Base-by-base conservation (phyloP, 2,113 vertebrate genomes). In the Melanocharis versteri region DNA sequence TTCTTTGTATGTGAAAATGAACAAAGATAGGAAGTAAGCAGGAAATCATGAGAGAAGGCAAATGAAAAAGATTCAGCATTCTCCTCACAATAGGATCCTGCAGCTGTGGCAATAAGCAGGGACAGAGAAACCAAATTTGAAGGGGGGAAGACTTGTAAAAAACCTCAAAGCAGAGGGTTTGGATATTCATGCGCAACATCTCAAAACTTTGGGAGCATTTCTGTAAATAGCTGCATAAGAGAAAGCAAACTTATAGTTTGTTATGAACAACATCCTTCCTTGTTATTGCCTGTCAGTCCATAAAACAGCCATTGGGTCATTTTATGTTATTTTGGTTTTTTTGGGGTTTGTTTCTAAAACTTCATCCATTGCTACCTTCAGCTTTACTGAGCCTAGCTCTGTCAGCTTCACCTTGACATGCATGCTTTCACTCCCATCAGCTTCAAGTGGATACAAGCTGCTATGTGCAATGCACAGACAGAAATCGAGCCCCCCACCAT, bases 401-500 rank as follows among this genome's bases (percentile, higher is more conserved):
- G 50, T 17, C 40, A 26, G 15, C 13, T 37, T 21, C 56, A 60
- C 48, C 30, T 56, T 72, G 31, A 26, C 27, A 21, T 27, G 35
- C 3, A 4, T 26, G 22, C 26, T 56, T 53, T 79, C 45, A 7
- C 23, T 51, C 7, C 54, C 76, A 62, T 28, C 40, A 66, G 19
- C 42, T 89, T 54, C 27, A 75, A 73, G 39, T 17, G 27, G 42
- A n/a, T 9, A 31, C 1, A 2, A 45, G 54, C 8, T 7, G 17
- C 35, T 7, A 2, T 2, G 15, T 24, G 39, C 65, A 62, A n/a
- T 0, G 1, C 35, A 45, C 13, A 28, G 70, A 27, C 12, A 83
- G 48, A 92, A 86, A 53, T 1, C 0, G 0, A 82, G 27, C 23
- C 28, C 6, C 12, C 18, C 20, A 47, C 6, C 18, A 10, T 1